phyloP scores from a whole-genome alignment of 2,888 invertebrate species.

The Diaprepes abbreviatus region DNA sequence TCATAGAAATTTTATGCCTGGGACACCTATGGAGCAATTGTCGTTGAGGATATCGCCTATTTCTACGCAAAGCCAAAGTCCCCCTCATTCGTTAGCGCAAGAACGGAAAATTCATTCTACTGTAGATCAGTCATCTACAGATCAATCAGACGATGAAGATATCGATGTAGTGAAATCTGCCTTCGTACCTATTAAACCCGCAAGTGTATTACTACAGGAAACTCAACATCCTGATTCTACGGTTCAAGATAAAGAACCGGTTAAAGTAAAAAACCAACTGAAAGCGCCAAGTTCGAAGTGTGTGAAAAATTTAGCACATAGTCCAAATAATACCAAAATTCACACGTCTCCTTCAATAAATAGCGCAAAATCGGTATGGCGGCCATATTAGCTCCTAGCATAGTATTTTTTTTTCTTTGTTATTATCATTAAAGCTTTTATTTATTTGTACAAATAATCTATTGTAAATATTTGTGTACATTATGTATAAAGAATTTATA shows the following conservation, averaged over 20 bases:
- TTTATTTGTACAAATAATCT: constrained; percentile 53
- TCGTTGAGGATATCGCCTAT: constrained; percentile 70
- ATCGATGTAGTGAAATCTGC: constrained; percentile 84
- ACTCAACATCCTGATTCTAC: constrained; percentile 74
- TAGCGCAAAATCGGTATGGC: constrained; percentile 79
- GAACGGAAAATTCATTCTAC: constrained; percentile 74
- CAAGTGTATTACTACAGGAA: constrained; percentile 71
- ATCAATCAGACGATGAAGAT: constrained; percentile 79
- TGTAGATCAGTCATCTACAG: constrained; percentile 73
- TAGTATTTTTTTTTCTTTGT: constrained; percentile 38
- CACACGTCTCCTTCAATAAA: constrained; percentile 65
- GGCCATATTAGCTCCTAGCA: constrained; percentile 74
- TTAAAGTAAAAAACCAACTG: constrained; percentile 69
- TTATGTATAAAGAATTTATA: constrained; percentile 51
- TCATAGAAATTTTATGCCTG: constrained; percentile 52
- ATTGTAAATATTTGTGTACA: constrained; percentile 52
- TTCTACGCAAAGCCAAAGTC: constrained; percentile 72
- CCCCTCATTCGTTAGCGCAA: constrained; percentile 66
- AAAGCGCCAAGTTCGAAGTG: constrained; percentile 75
- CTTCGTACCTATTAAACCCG: constrained; percentile 77
- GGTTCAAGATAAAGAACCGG: constrained; percentile 69
- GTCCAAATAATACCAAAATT: constrained; percentile 71
- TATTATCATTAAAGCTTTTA: constrained; percentile 49
- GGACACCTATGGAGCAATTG: constrained; percentile 63
- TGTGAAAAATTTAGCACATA: constrained; percentile 66